Percentiles rank a stretch among this genome's conserved stretches.
Evolutionary conservation across 2,797 vertebrate species (phyloP).

Genomic region (Thalassophryne amazonica): DNA sequence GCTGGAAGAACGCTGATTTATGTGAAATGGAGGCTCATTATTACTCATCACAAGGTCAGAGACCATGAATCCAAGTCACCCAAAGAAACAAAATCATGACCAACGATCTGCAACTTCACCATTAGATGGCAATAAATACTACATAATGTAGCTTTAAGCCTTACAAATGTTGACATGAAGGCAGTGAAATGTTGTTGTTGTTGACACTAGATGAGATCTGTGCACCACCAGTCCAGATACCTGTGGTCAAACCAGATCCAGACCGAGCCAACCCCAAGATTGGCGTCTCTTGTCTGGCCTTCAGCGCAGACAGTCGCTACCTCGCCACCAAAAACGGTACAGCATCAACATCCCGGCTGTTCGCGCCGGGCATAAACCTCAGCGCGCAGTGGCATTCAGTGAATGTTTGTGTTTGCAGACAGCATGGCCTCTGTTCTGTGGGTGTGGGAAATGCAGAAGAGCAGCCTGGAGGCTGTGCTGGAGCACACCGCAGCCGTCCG

Average conservation of each 20-base stretch:
- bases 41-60: no score
- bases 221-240: slow-evolving; percentile 80
- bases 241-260: slow-evolving; percentile 83
- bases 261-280: slow-evolving; percentile 94
- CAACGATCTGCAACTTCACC: no score
- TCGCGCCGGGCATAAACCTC: no score
- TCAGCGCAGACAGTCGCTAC: slow-evolving; percentile 91
- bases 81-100: no score
- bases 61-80: no score
- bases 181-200: neutral
- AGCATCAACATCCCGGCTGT: neutral
- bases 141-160: no score
- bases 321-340: slow-evolving; percentile 94
- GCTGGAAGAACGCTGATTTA: no score
- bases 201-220: slow-evolving; percentile 82
- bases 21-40: no score
- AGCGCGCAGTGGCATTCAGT: neutral
- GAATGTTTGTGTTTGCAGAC: slow-evolving; percentile 70
- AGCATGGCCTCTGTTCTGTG: slow-evolving; percentile 86
- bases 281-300: slow-evolving; percentile 86
- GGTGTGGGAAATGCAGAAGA: slow-evolving; percentile 92
- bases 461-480: slow-evolving; percentile 83
- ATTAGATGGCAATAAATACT: no score
- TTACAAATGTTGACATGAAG: no score
- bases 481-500: slow-evolving; percentile 86